These are phyloP conservation scores for Tricholauxania praeusta DNA, from an alignment of 2,888 invertebrate species.

Conservation along the genomic window DNA sequence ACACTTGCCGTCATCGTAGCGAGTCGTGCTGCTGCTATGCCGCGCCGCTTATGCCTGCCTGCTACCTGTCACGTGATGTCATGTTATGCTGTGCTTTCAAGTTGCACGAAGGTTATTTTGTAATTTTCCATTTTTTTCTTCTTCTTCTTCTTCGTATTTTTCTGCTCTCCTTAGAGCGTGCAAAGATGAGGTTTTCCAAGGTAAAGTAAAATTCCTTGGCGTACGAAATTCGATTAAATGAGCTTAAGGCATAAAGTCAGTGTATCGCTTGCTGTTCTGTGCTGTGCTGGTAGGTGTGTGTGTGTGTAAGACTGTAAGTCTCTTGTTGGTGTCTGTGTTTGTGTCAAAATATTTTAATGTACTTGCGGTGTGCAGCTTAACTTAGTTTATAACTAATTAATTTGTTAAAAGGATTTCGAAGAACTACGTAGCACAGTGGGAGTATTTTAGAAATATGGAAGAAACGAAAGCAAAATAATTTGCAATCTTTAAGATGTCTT, in stretches of 20 bases:
- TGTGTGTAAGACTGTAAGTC: neutral
- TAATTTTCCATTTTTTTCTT: no score
- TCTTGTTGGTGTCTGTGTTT: neutral
- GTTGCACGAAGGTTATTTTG: no score
- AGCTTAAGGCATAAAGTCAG: neutral
- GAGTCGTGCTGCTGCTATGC: no score
- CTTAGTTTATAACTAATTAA: neutral
- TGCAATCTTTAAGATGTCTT: no score
- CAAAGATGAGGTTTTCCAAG: neutral
- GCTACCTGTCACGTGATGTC: no score
- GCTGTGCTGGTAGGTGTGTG: neutral
- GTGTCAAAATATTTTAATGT: neutral
- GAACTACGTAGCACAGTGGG: neutral
- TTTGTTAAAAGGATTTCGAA: neutral
- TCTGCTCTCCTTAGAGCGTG: neutral
- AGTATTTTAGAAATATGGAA: no score
- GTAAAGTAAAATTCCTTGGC: neutral
- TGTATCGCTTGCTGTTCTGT: neutral
- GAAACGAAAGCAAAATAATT: no score
- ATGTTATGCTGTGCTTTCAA: no score
- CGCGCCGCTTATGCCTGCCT: no score
- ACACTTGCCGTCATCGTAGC: neutral
- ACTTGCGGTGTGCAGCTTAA: conserved; percentile 3
- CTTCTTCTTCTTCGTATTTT: neutral
- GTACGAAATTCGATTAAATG: neutral